These are phyloP conservation scores for Scomber scombrus DNA, from an alignment of 2,113 vertebrate species.

Conservation along the genomic window DNA sequence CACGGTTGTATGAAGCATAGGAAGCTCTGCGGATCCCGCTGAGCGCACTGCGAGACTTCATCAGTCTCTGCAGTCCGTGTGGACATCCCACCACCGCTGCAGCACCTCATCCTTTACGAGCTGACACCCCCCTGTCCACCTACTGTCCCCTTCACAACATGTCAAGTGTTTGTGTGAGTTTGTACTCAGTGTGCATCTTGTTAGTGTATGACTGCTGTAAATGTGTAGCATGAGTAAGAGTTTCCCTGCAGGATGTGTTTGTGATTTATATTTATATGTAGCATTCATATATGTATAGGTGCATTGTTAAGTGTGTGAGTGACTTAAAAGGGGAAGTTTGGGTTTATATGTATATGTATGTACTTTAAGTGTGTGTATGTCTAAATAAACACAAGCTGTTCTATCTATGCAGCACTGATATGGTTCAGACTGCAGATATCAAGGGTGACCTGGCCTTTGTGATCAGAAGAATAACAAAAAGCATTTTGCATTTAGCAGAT, in stretches of 20 bases:
- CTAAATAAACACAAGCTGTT: neutral
- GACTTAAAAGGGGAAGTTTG: neutral
- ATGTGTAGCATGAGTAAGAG: neutral
- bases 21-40: slow-evolving; percentile 18
- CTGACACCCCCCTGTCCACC: slow-evolving; percentile 50
- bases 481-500: too few species aligned
- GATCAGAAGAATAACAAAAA: too few species aligned
- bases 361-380: too few species aligned
- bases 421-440: too few species aligned
- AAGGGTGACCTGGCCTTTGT: too few species aligned
- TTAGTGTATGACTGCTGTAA: neutral
- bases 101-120: slow-evolving; percentile 47
- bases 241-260: too few species aligned
- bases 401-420: neutral
- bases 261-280: too few species aligned
- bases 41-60: slow-evolving; percentile 38
- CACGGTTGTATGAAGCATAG: neutral
- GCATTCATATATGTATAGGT: too few species aligned
- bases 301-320: neutral
- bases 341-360: neutral
- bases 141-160: slow-evolving; percentile 31
- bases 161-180: slow-evolving; percentile 24
- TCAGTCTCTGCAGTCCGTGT: slow-evolving; percentile 41
- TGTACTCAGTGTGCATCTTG: neutral
- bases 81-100: slow-evolving; percentile 55